phyloP scores from a whole-genome alignment of 2,113 vertebrate species.

The Boulengeromyrus knoepffleri region DNA sequence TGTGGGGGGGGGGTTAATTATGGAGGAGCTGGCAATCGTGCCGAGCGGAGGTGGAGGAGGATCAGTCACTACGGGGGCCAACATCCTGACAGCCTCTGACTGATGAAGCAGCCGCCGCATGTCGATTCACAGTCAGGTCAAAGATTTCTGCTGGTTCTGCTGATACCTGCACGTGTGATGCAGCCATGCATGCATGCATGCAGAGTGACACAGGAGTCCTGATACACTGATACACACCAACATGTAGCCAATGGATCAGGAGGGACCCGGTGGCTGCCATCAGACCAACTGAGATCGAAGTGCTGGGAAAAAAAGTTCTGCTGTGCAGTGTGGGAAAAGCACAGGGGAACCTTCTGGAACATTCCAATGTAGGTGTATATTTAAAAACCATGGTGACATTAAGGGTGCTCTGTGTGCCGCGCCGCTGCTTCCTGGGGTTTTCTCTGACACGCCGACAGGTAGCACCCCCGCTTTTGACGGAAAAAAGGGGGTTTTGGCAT shows the following conservation, averaged over 20 bases:
- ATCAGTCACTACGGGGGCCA: not conserved
- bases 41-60: not conserved
- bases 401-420: not conserved
- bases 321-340: not conserved
- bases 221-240: not conserved
- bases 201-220: not conserved
- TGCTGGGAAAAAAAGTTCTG: not conserved
- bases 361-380: not conserved
- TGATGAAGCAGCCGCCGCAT: not conserved
- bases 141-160: not conserved
- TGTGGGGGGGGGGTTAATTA: slow-evolving; percentile 7
- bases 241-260: not conserved
- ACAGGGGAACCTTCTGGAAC: not conserved
- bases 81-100: not conserved
- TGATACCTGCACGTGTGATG: not conserved
- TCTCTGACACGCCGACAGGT: not conserved
- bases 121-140: not conserved
- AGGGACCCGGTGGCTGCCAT: not conserved
- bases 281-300: not conserved
- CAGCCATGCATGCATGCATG: not conserved
- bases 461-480: not conserved
- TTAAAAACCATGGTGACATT: not conserved
- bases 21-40: not conserved
- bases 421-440: not conserved
- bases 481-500: not conserved